Evolutionary conservation across 1,140 invertebrate genomes (phyloP).

Genomic region (Odontomachus brunneus): DNA sequence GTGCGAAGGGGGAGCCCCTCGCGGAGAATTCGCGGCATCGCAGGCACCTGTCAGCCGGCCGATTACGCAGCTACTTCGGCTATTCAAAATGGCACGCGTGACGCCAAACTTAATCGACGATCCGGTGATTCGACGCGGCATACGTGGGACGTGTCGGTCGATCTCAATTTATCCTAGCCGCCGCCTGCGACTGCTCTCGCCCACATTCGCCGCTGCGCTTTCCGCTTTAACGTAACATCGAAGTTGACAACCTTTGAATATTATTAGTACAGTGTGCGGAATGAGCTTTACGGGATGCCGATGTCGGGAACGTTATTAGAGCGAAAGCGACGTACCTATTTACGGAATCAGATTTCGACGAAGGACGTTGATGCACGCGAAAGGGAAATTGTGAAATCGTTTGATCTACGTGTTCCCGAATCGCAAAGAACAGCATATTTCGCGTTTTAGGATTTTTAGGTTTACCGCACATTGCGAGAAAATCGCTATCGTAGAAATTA

Average conservation of each 20-base stretch:
- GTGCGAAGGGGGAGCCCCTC: background rate
- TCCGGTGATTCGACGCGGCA: conserved; percentile 17
- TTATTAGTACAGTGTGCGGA: conserved; percentile 20
- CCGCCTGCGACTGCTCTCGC: background rate
- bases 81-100: conserved; percentile 29
- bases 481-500: no score
- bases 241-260: conserved; percentile 43
- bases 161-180: conserved; percentile 59
- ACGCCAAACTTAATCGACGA: conserved; percentile 50
- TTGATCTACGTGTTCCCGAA: conserved; percentile 10
- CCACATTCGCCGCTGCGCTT: conserved; percentile 17
- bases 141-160: conserved; percentile 33
- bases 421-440: background rate
- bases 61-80: conserved; percentile 19
- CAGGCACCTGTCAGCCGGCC: conserved; percentile 24
- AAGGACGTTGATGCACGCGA: background rate
- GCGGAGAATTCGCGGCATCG: conserved; percentile 25
- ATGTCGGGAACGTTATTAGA: conserved; percentile 8
- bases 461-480: background rate
- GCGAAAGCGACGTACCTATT: background rate
- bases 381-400: background rate
- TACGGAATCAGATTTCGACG: conserved; percentile 5
- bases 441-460: background rate
- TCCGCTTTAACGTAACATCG: conserved; percentile 40
- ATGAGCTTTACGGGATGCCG: background rate